Evolutionary conservation across 64 coral and sea anemone species (phyloP), one percentile per base, ranked within the genome.

Genomic region (Cladopsammia gracilis): DNA sequence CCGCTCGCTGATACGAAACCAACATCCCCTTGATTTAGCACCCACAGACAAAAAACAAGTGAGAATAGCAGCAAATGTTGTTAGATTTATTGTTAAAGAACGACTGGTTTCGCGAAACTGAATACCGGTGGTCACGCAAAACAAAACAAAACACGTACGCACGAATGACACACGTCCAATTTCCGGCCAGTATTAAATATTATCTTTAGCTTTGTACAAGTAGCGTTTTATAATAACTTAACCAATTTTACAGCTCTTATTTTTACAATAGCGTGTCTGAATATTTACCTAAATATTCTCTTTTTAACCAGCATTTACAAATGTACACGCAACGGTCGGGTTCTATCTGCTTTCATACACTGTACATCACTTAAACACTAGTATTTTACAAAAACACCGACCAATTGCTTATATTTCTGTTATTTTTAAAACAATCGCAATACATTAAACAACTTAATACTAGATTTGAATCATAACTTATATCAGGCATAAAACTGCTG

Each of bases 71-170:
- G 58, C 6, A 45, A 34, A 59, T 43, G 59, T 64, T 82, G 14
- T 42, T 8, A 47, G 4, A 12, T 82, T 82, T 62, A 82, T 82
- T 82, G 15, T 11, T 82, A 24, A 18, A 10, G 43, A 82, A 58
- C 54, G n/a, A 79, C 16, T 84, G 60, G 80, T 67, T 84, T 64
- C 34, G 34, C 42, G 79, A 83, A 83, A 83, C 59, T 83, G 79
- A 83, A 7, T 15, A 66, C 78, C 62, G 62, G 80, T 84, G 62
- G 80, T 84, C 60, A 84, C 80, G 80, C 80, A 84, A 83, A 10
- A 48, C 15, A 49, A n/a, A 80, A 84, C 80, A 84, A 84, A 77
- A 52, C 80, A 84, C 62, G 80, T 84, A 84, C 80, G 60, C 80
- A 62, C 42, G 80, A 66, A 84, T 66, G 80, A 84, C 80, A 84